Conservation (phyloP, 2,888 invertebrate species). For the Branchipolynoe longqiensis region DNA sequence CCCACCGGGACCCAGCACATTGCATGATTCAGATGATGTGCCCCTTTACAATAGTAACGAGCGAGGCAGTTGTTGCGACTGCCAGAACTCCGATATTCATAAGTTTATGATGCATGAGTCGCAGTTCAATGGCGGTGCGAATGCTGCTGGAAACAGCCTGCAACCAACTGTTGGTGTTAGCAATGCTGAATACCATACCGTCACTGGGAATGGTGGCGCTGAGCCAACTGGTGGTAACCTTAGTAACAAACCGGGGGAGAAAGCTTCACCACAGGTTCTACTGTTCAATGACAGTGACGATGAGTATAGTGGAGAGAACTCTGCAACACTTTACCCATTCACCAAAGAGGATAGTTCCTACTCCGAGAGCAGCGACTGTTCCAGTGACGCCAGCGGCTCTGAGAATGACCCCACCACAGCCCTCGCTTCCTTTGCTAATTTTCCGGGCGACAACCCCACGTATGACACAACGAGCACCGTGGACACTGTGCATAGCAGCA, state of each 20-base stretch:
- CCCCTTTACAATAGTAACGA: constrained; percentile 82
- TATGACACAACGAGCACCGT: not conserved
- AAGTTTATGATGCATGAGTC: constrained; percentile 79
- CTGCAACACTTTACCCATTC: constrained; percentile 74
- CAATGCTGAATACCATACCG: not conserved
- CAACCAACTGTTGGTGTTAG: not conserved
- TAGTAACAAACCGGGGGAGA: constrained; percentile 19
- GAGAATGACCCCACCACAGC: constrained; percentile 64
- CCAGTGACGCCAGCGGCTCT: constrained; percentile 73
- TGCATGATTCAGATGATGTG: constrained; percentile 86
- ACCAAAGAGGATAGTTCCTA: constrained; percentile 80
- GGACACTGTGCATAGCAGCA: not conserved
- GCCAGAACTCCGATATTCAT: constrained; percentile 79
- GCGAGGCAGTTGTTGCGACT: constrained; percentile 80
- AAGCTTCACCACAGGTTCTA: constrained; percentile 71
- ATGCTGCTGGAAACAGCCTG: not conserved
- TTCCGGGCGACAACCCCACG: not conserved
- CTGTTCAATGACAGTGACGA: constrained; percentile 79
- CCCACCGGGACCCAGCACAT: not conserved
- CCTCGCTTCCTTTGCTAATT: not conserved
- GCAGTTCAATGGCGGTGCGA: constrained; percentile 67
- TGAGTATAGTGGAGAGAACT: constrained; percentile 71
- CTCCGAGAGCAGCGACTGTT: constrained; percentile 81
- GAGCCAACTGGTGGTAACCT: not conserved
- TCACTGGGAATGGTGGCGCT: not conserved